These are phyloP conservation scores for Lomographa bimaculata DNA, from an alignment of 2,888 invertebrate genomes.

Conservation along the genomic window DNA sequence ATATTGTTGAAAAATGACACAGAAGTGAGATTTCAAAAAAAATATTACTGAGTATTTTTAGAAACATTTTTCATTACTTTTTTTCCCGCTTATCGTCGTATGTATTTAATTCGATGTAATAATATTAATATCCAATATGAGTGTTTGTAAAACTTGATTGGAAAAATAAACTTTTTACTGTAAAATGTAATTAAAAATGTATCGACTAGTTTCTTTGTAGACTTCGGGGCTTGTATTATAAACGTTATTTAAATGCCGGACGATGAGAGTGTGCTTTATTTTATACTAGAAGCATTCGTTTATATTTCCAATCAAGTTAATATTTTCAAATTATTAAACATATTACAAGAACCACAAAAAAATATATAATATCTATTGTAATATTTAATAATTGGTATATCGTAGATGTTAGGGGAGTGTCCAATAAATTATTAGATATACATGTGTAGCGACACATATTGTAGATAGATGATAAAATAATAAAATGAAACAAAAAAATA, in stretches of 20 bases:
- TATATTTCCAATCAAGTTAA: slow-evolving; percentile 15
- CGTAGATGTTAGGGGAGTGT: slow-evolving; percentile 50
- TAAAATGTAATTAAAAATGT: too few relatives aligned
- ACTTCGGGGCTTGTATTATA: too few relatives aligned
- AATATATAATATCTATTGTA: slow-evolving; percentile 18
- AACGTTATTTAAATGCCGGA: too few relatives aligned
- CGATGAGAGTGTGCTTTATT: too few relatives aligned
- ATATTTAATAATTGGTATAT: slow-evolving; percentile 40
- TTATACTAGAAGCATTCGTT: background rate
- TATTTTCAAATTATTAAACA: slow-evolving; percentile 7
- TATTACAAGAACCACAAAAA: slow-evolving; percentile 14
- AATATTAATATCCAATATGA: slow-evolving; percentile 9
- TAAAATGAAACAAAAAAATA: slow-evolving; percentile 28
- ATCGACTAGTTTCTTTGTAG: too few relatives aligned
- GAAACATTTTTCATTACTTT: slow-evolving; percentile 54
- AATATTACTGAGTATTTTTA: slow-evolving; percentile 57
- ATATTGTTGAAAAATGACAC: slow-evolving; percentile 59
- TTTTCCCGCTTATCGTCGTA: slow-evolving; percentile 30
- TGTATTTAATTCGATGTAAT: slow-evolving; percentile 27
- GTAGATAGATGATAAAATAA: slow-evolving; percentile 45
- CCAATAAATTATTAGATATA: slow-evolving; percentile 50
- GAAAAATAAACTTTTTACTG: slow-evolving; percentile 14
- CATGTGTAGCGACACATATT: slow-evolving; percentile 41
- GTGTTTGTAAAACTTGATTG: slow-evolving; percentile 12
- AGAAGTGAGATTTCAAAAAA: slow-evolving; percentile 57